These are phyloP conservation scores for Himalopsyche japonica DNA, from an alignment of 2,888 invertebrate genomes.

Conservation along the genomic window DNA sequence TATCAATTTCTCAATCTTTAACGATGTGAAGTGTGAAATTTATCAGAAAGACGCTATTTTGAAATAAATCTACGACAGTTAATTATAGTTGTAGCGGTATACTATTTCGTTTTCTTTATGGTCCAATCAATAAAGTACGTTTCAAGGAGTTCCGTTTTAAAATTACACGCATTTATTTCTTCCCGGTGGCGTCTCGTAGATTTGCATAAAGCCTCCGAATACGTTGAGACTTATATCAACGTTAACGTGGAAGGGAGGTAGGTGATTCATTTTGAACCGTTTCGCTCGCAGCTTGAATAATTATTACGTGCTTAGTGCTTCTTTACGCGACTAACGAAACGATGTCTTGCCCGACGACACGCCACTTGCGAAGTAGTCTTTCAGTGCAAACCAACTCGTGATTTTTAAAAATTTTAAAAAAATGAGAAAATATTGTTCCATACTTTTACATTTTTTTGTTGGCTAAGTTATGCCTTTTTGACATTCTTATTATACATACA, in stretches of 20 bases:
- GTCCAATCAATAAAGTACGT: neutral
- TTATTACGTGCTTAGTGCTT: constrained; percentile 39
- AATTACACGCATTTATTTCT: constrained; percentile 4
- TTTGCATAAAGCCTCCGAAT: constrained; percentile 33
- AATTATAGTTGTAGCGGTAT: neutral
- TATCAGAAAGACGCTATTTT: neutral
- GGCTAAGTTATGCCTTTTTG: no score
- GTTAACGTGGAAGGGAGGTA: constrained; percentile 14
- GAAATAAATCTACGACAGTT: neutral
- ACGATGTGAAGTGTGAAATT: neutral
- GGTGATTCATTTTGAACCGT: constrained; percentile 38
- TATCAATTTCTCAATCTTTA: no score
- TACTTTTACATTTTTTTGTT: no score
- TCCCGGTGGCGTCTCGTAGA: constrained; percentile 7
- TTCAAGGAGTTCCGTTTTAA: neutral
- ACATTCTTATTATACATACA: no score
- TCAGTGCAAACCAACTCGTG: neutral
- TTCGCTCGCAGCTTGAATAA: constrained; percentile 37
- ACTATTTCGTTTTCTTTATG: neutral
- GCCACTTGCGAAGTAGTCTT: neutral
- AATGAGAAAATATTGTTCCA: no score
- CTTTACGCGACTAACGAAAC: constrained; percentile 31
- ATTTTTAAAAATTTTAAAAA: no score
- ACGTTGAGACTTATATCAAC: constrained; percentile 30
- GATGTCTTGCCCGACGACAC: neutral